phyloP scores from a whole-genome alignment of 2,113 vertebrate species.

The Trichomycterus rosablanca region DNA sequence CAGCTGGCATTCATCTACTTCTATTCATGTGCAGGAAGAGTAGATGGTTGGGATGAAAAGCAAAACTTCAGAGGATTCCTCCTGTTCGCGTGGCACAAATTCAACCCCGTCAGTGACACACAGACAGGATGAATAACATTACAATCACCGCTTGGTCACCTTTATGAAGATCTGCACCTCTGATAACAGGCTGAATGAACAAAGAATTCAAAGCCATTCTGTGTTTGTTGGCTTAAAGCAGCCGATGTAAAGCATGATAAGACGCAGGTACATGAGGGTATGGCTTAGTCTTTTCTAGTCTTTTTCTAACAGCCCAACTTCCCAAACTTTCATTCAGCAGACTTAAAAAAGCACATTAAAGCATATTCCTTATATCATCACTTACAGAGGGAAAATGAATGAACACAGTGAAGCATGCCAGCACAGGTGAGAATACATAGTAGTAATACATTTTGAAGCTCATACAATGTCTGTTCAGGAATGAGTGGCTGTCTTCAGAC shows the following conservation, averaged over 20 bases:
- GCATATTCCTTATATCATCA: background rate
- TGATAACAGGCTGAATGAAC: slow-evolving; percentile 55
- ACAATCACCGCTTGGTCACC: slow-evolving; percentile 53
- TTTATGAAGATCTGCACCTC: slow-evolving; percentile 52
- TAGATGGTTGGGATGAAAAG: slow-evolving; percentile 44
- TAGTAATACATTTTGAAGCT: slow-evolving; percentile 1
- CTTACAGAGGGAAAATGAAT: slow-evolving; percentile 8
- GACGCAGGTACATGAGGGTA: slow-evolving; percentile 61
- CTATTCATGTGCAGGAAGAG: slow-evolving; percentile 29
- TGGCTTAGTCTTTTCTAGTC: too few species aligned
- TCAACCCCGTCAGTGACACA: slow-evolving; percentile 52
- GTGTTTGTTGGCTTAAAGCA: slow-evolving; percentile 63
- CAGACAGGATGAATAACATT: slow-evolving; percentile 48
- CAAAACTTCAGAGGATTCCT: slow-evolving; percentile 42
- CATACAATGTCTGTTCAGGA: slow-evolving; percentile 9
- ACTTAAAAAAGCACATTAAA: too few species aligned
- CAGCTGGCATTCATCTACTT: slow-evolving; percentile 48
- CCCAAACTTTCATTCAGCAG: slow-evolving; percentile 11
- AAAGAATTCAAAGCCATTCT: slow-evolving; percentile 58
- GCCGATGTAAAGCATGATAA: slow-evolving; percentile 55
- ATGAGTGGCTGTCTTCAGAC: slow-evolving; percentile 4
- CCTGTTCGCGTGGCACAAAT: slow-evolving; percentile 33
- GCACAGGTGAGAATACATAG: slow-evolving; percentile 42
- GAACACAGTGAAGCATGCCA: background rate
- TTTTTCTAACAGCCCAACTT: slow-evolving; percentile 23